Conservation (phyloP, 2,888 invertebrate genomes). For the Drosophila bunnanda region DNA sequence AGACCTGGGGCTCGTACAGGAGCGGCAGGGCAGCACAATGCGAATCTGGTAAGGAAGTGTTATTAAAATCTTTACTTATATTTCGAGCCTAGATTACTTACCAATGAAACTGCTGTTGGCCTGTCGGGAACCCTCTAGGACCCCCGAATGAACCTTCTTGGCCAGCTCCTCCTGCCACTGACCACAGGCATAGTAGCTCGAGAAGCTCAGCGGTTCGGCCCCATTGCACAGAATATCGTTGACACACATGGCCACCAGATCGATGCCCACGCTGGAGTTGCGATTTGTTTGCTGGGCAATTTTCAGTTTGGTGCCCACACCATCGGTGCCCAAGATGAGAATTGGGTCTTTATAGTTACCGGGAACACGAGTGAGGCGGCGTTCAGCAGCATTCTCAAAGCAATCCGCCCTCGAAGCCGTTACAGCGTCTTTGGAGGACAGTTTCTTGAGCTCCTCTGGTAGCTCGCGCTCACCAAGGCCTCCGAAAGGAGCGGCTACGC, state of each 20-base stretch:
- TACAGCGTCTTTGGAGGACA: not conserved
- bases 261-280: constrained; percentile 94
- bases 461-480: constrained; percentile 55
- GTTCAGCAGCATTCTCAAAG: constrained; percentile 72
- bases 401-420: constrained; percentile 67
- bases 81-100: constrained; percentile 82
- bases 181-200: constrained; percentile 97
- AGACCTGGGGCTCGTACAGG: constrained; percentile 93
- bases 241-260: constrained; percentile 99
- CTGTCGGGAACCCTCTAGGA: constrained; percentile 93
- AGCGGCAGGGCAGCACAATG: constrained; percentile 98
- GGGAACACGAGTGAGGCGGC: constrained; percentile 82
- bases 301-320: constrained; percentile 99
- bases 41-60: constrained; percentile 87
- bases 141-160: constrained; percentile 85
- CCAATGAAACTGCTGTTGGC: constrained; percentile 95
- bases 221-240: constrained; percentile 98
- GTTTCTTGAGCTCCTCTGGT: constrained; percentile 48
- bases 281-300: constrained; percentile 91
- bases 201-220: constrained; percentile 97
- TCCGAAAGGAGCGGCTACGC: constrained; percentile 80
- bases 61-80: too few species aligned
- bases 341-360: constrained; percentile 89
- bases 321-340: constrained; percentile 97
- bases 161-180: constrained; percentile 90